phyloP scores from a whole-genome alignment of 2,888 invertebrate genomes.

The Pammene aurita region DNA sequence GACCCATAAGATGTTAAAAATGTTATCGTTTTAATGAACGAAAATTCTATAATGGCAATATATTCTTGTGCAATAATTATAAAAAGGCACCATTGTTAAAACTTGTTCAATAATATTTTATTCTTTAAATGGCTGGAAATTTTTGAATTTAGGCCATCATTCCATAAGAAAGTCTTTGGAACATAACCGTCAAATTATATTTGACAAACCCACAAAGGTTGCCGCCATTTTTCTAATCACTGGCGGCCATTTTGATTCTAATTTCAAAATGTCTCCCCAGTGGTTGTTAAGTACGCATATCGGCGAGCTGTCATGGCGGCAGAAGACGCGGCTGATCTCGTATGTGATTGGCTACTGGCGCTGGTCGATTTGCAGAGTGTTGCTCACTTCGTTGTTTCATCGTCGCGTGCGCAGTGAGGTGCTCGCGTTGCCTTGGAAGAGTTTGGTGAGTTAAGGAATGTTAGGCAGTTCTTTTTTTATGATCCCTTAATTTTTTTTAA shows the following conservation, averaged over 20 bases:
- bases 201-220: too few relatives aligned
- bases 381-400: slow-evolving; percentile 31
- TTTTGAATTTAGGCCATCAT: too few relatives aligned
- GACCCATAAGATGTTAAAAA: too few relatives aligned
- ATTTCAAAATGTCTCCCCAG: slow-evolving; percentile 52
- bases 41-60: too few relatives aligned
- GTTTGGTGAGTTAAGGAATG: slow-evolving; percentile 27
- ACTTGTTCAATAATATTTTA: too few relatives aligned
- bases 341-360: slow-evolving; percentile 58
- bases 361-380: slow-evolving; percentile 46
- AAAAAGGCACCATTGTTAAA: too few relatives aligned
- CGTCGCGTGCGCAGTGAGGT: background rate
- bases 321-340: slow-evolving; percentile 56
- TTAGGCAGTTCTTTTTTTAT: background rate
- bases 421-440: slow-evolving; percentile 32
- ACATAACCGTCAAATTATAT: too few relatives aligned
- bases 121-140: too few relatives aligned
- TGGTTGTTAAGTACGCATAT: slow-evolving; percentile 49
- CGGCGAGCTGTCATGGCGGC: slow-evolving; percentile 54
- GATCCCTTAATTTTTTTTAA: too few relatives aligned
- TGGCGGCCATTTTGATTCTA: background rate
- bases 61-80: too few relatives aligned
- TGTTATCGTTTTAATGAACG: too few relatives aligned
- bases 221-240: background rate
- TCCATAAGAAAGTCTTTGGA: too few relatives aligned